phyloP scores from a whole-genome alignment of 1,140 invertebrate species.

The Pachyrhynchus sulphureomaculatus region DNA sequence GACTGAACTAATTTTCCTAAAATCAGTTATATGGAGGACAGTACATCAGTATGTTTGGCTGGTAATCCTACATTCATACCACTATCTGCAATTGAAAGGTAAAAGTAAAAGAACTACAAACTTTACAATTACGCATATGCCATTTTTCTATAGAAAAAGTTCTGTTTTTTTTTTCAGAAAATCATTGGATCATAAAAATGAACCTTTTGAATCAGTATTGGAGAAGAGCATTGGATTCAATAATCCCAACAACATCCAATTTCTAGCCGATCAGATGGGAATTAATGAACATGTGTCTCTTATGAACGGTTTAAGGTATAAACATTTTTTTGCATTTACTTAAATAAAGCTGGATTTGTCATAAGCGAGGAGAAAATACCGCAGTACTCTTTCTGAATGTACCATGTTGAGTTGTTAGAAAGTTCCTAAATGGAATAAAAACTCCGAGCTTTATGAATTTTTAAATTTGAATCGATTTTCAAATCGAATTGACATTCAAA shows the following conservation, averaged over 20 bases:
- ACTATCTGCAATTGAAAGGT: neutral
- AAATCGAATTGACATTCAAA: no score
- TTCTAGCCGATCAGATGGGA: constrained; percentile 71
- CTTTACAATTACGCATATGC: no score
- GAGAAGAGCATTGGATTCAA: constrained; percentile 83
- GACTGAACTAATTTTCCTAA: neutral
- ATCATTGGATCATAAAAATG: constrained; percentile 75
- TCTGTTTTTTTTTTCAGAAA: constrained; percentile 59
- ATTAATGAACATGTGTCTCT: constrained; percentile 72
- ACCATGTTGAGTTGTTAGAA: no score
- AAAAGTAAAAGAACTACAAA: no score
- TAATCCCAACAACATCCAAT: constrained; percentile 85
- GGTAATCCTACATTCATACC: neutral
- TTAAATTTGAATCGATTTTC: no score
- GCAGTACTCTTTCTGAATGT: no score
- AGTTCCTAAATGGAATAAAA: no score
- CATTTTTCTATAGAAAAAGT: no score
- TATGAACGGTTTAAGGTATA: constrained; percentile 73
- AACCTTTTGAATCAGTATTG: constrained; percentile 80
- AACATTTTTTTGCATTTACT: neutral
- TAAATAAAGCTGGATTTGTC: no score
- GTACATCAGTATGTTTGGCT: no score
- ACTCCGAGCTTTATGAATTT: no score
- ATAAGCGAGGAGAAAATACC: no score
- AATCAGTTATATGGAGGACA: neutral